phyloP scores from a whole-genome alignment of 2,797 vertebrate species.

The Bovichtus variegatus region DNA sequence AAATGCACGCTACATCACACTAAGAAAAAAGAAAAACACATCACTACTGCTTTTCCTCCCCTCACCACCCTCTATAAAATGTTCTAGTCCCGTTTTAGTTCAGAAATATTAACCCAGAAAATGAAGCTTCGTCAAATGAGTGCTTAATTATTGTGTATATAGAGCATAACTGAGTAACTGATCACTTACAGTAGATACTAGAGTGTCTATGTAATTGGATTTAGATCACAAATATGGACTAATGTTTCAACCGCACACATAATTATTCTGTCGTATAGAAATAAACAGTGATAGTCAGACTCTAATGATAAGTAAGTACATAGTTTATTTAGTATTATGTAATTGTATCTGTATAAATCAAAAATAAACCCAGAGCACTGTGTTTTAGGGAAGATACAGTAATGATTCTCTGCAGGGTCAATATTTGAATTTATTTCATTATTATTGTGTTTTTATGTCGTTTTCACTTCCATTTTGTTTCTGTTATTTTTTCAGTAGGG shows the following conservation, averaged over 20 bases:
- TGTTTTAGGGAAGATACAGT: constrained; percentile 5
- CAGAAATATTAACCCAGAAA: background rate
- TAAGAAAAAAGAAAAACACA: background rate
- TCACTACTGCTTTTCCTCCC: background rate
- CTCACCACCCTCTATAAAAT: background rate
- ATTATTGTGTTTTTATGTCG: background rate
- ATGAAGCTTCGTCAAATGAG: constrained; percentile 3
- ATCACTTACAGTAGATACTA: too few species aligned
- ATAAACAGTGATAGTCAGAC: constrained; percentile 24
- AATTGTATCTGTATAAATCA: constrained; percentile 42
- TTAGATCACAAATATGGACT: constrained; percentile 26
- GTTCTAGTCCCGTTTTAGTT: background rate
- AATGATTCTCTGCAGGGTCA: constrained; percentile 14
- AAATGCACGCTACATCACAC: background rate
- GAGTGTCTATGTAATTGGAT: constrained; percentile 27
- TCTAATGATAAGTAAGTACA: constrained; percentile 46
- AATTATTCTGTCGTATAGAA: constrained; percentile 25
- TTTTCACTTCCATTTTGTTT: constrained; percentile 5
- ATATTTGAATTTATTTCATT: constrained; percentile 23
- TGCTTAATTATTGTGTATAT: constrained; percentile 13
- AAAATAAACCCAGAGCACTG: constrained; percentile 28
- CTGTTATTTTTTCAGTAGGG: background rate
- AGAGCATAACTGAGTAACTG: constrained; percentile 14
- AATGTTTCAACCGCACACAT: constrained; percentile 31
- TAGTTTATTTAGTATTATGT: constrained; percentile 37